phyloP scores from a whole-genome alignment of 2,888 invertebrate species.

The Phrixothrix hirtus region DNA sequence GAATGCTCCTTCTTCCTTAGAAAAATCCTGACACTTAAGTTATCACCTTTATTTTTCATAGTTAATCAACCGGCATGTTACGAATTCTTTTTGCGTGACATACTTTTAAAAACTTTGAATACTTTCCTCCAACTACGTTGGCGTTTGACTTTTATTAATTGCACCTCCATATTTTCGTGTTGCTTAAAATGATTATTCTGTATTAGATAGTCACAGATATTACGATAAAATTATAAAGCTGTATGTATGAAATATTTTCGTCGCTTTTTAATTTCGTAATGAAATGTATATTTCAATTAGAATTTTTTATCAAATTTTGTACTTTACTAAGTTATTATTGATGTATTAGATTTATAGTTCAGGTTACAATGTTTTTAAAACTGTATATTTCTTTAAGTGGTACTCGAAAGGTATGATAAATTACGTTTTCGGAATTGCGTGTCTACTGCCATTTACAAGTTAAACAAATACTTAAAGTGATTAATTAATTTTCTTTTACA shows the following conservation, averaged over 20 bases:
- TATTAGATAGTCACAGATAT: constrained; percentile 13
- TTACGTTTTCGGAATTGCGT: too few relatives aligned
- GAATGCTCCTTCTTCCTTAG: background rate
- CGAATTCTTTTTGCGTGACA: constrained; percentile 27
- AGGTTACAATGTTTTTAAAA: too few relatives aligned
- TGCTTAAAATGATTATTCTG: constrained; percentile 14
- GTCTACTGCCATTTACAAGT: too few relatives aligned
- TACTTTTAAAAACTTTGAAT: constrained; percentile 16
- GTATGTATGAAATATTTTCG: background rate
- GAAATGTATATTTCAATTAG: too few relatives aligned
- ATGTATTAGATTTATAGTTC: too few relatives aligned
- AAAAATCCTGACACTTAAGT: constrained; percentile 14
- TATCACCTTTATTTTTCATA: constrained; percentile 23
- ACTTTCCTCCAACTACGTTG: constrained; percentile 2
- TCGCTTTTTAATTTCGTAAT: too few relatives aligned
- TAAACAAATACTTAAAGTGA: too few relatives aligned
- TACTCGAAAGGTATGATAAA: too few relatives aligned
- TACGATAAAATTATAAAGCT: constrained; percentile 4
- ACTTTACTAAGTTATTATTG: too few relatives aligned
- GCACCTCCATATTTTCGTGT: constrained; percentile 8
- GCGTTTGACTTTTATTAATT: constrained; percentile 15
- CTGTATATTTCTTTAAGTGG: too few relatives aligned
- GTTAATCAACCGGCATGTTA: constrained; percentile 19
- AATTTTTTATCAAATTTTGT: too few relatives aligned
- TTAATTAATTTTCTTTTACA: too few relatives aligned